These are phyloP conservation scores for Siniperca scherzeri DNA, from an alignment of 2,797 vertebrate species.

Conservation along the genomic window DNA sequence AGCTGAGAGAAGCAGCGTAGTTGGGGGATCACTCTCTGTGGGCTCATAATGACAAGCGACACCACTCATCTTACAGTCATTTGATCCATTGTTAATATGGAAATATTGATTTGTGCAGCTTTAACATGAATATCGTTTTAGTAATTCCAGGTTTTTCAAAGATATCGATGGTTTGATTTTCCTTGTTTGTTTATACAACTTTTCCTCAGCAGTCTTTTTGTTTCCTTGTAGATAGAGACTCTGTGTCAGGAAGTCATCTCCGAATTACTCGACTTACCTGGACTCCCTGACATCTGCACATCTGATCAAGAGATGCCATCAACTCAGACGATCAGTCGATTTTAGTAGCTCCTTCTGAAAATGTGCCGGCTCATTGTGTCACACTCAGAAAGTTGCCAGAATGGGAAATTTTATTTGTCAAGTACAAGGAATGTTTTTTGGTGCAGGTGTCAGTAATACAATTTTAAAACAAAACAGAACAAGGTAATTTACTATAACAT, in stretches of 20 bases:
- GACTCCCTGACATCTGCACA: accelerated
- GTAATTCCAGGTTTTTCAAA: neutral
- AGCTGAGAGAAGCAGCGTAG: neutral
- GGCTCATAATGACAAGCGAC: neutral
- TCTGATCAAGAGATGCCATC: accelerated
- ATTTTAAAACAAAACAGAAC: neutral
- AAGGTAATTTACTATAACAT: neutral
- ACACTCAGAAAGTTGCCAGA: neutral
- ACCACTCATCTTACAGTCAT: neutral
- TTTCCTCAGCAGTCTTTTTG: neutral
- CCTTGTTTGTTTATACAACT: neutral
- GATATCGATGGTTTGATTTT: neutral
- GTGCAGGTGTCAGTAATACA: neutral
- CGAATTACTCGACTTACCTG: accelerated
- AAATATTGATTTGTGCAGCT: too few species aligned
- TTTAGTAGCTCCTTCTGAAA: neutral
- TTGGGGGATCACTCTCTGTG: neutral
- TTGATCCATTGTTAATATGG: neutral
- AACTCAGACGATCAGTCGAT: accelerated
- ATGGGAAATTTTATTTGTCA: too few species aligned
- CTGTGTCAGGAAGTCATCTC: neutral
- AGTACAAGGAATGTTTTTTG: neutral
- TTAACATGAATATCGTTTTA: neutral
- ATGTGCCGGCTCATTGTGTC: neutral
- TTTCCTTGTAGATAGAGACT: neutral